Conservation (phyloP, 2,888 invertebrate species). For the Theretra japonica region DNA sequence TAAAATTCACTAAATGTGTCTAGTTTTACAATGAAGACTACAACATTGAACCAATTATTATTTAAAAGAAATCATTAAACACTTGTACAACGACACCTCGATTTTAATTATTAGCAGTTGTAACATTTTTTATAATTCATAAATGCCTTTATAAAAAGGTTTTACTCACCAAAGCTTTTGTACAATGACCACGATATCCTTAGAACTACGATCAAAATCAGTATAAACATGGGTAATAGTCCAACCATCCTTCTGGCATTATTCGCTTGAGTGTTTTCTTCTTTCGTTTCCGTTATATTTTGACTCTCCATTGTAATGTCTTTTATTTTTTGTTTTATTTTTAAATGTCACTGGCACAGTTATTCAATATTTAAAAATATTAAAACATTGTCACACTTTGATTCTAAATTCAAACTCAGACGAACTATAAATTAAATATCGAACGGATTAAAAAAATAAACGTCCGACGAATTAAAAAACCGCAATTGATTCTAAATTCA, state of each 20-base stretch:
- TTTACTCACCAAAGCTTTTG: slow-evolving; percentile 62
- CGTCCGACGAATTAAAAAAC: neutral
- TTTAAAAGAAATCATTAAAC: too few species aligned
- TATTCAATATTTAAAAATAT: neutral
- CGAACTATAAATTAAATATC: neutral
- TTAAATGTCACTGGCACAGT: slow-evolving; percentile 7
- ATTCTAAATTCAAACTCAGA: neutral
- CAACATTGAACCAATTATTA: too few species aligned
- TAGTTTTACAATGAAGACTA: too few species aligned
- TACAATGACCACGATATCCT: slow-evolving; percentile 68
- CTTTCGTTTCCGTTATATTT: slow-evolving; percentile 34
- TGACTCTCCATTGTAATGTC: slow-evolving; percentile 46
- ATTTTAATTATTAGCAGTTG: too few species aligned
- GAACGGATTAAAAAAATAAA: slow-evolving; percentile 3
- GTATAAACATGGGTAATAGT: slow-evolving; percentile 63
- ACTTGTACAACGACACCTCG: too few species aligned
- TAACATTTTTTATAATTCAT: too few species aligned
- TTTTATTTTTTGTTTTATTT: neutral
- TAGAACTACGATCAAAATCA: slow-evolving; percentile 62
- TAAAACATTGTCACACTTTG: neutral
- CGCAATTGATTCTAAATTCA: neutral
- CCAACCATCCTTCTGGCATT: slow-evolving; percentile 48
- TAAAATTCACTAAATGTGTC: too few species aligned
- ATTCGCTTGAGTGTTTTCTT: slow-evolving; percentile 32
- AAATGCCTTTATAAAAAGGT: neutral